These are phyloP conservation scores for Cataglyphis albicans DNA, from an alignment of 2,888 invertebrate genomes.

Conservation along the genomic window DNA sequence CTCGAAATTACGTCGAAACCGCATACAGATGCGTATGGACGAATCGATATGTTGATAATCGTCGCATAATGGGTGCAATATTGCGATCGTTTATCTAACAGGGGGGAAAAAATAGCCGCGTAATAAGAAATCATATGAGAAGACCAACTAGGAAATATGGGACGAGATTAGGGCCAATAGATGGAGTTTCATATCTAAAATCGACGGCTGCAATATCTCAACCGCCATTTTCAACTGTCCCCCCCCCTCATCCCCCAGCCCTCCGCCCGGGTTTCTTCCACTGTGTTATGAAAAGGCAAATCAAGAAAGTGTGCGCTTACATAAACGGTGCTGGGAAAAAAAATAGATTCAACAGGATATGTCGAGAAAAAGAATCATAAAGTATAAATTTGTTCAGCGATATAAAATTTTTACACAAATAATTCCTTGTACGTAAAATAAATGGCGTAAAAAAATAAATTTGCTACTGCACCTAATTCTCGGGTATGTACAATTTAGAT, in stretches of 20 bases:
- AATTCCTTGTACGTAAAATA: not conserved
- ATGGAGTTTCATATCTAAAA: conserved; percentile 52
- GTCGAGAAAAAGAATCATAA: not conserved
- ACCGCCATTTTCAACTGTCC: conserved; percentile 7
- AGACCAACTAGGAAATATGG: conserved; percentile 46
- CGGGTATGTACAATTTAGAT: not conserved
- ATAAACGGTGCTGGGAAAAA: not conserved
- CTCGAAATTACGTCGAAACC: conserved; percentile 33
- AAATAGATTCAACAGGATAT: not conserved
- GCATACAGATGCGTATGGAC: conserved; percentile 1
- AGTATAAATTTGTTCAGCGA: not conserved
- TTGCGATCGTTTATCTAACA: conserved; percentile 14
- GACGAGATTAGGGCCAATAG: conserved; percentile 26
- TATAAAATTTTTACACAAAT: not conserved
- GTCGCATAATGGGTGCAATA: conserved; percentile 41
- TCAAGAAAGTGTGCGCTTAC: conserved; percentile 1
- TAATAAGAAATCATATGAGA: conserved; percentile 10
- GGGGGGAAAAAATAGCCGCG: conserved; percentile 1
- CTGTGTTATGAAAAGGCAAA: conserved; percentile 20
- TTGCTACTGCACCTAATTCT: not conserved
- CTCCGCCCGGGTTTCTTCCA: not conserved
- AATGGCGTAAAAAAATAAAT: not conserved
- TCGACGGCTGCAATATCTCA: conserved; percentile 40
- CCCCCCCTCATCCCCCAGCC: too few species aligned
- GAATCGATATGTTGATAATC: conserved; percentile 56